phyloP scores from a whole-genome alignment of 2,888 invertebrate species.

The Dolomedes plantarius region DNA sequence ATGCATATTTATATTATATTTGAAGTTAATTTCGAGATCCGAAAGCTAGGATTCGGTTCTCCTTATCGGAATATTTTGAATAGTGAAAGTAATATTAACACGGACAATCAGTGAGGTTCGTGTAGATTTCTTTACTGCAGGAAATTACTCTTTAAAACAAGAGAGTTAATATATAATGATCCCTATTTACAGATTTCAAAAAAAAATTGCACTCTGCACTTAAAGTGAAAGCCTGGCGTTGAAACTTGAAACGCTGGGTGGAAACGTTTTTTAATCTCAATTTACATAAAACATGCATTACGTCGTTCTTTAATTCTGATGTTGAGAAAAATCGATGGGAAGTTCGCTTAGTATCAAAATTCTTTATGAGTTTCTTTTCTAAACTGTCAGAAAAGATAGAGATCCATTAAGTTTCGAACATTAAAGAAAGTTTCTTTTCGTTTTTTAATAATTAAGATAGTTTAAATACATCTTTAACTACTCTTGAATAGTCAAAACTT shows the following conservation, averaged over 20 bases:
- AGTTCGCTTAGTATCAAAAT: slow-evolving; percentile 17
- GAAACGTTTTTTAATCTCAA: slow-evolving; percentile 45
- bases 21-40: too few relatives aligned
- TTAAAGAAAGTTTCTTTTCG: slow-evolving; percentile 20
- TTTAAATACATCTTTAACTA: background rate
- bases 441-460: slow-evolving; percentile 35
- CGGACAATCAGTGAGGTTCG: too few relatives aligned
- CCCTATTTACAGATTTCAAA: slow-evolving; percentile 18
- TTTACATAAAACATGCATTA: slow-evolving; percentile 61
- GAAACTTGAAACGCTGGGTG: slow-evolving; percentile 23
- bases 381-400: slow-evolving; percentile 6
- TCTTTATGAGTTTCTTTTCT: slow-evolving; percentile 33
- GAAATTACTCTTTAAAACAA: slow-evolving; percentile 21
- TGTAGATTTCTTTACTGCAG: background rate
- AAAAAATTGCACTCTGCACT: slow-evolving; percentile 15
- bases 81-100: too few relatives aligned
- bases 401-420: slow-evolving; percentile 37
- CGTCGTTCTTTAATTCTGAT: slow-evolving; percentile 27
- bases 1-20: too few relatives aligned
- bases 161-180: slow-evolving; percentile 36
- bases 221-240: slow-evolving; percentile 19
- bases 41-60: too few relatives aligned
- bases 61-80: too few relatives aligned
- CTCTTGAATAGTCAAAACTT: too few relatives aligned
- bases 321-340: slow-evolving; percentile 35